These are phyloP conservation scores for Neosalanx taihuensis DNA, from an alignment of 2,797 vertebrate genomes.

Conservation along the genomic window DNA sequence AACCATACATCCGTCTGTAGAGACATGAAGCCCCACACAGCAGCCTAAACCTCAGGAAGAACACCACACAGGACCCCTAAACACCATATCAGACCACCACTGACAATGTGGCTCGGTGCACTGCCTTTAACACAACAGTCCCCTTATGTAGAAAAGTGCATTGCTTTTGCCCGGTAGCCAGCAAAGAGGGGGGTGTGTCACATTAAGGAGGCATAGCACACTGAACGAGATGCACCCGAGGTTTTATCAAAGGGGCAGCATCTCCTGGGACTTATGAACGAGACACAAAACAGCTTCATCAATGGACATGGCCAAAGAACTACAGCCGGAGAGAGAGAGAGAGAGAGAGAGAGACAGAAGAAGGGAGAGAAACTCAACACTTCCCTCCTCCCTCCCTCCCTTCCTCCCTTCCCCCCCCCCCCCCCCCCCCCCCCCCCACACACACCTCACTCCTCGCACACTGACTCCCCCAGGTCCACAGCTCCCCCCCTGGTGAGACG, in stretches of 20 bases:
- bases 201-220: constrained; percentile 46
- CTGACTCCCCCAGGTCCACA: constrained; percentile 80
- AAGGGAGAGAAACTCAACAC: constrained; percentile 42
- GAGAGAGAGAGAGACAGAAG: constrained; percentile 32
- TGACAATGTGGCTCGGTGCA: background rate
- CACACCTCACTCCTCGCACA: constrained; percentile 77
- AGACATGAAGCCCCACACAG: constrained; percentile 50
- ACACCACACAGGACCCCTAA: background rate
- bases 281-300: constrained; percentile 49
- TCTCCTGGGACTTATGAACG: constrained; percentile 43
- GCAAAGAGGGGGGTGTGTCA: background rate
- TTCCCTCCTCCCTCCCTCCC: constrained; percentile 4
- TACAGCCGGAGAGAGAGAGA: constrained; percentile 40
- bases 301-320: constrained; percentile 33
- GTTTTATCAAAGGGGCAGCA: constrained; percentile 25
- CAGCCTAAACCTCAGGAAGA: constrained; percentile 46
- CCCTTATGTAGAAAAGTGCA: background rate
- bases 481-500: constrained; percentile 79
- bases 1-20: constrained; percentile 42
- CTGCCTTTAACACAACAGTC: background rate
- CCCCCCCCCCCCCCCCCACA: constrained; percentile 28
- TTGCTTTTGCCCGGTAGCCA: background rate
- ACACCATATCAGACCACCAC: background rate
- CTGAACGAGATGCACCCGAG: constrained; percentile 35
- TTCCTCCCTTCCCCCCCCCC: constrained; percentile 16